Base-by-base conservation (phyloP, 2,888 invertebrate genomes). In the Drosophila helvetica region DNA sequence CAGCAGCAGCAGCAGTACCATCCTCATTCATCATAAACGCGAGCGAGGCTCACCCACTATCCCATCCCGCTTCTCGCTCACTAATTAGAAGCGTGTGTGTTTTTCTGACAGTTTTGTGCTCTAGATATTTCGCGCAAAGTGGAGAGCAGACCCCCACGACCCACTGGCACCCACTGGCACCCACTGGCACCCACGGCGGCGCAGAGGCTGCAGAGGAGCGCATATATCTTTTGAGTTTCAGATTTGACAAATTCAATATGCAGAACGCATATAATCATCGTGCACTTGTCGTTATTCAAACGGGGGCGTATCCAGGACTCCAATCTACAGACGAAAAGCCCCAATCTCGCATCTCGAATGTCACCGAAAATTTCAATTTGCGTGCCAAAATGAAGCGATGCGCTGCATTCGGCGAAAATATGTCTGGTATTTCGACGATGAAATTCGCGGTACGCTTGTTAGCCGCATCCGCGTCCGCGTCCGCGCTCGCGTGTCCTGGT, bases 21-120 rank as follows among this genome's bases (percentile, higher is more conserved):
- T 77, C 72, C 77, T 77, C 72, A 80, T 77, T 64, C 79, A 77
- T 82, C 77, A 80, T 70, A 74, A 67, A 30, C 53, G 70, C 60
- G 48, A 60, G 70, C 60, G 52, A 58, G 52, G 64, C 45, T 43
- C 19, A 25, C 46, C 46, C 54, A 38, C 47, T 22, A 47, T 10
- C 7, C 46, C 38, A 22, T 18, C n/a, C 25, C 43, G 18, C 57
- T 22, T n/a, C 48, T 22, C 45, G 19, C 30, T 19, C 45, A 45
- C 56, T 58, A 58, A 58, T 58, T 58, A 58, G 38, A 38, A 33
- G 33, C 60, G 52, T 45, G 30, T 45, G 30, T 46, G 52, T 59
- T 51, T 56, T 27, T 19, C 45, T 47, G 30, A 45, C 56, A 56
- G 27, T 46, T 56, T 56, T 38, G 38, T 38, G 38, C 38, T 38